These are phyloP conservation scores for Helicoverpa zea DNA, from an alignment of 1,140 invertebrate species.

Conservation along the genomic window DNA sequence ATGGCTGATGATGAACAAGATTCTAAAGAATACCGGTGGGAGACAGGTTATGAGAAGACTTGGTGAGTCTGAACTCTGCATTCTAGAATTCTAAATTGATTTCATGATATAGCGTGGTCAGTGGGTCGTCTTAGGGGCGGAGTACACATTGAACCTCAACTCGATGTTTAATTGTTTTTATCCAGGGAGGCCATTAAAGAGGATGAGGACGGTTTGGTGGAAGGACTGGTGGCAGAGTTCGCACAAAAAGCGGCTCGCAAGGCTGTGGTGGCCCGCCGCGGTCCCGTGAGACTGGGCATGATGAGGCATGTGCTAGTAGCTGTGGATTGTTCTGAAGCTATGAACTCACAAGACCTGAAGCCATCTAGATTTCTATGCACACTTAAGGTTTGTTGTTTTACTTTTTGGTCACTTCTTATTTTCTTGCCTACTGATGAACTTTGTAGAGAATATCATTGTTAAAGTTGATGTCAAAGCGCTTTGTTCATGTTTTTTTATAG, in stretches of 20 bases:
- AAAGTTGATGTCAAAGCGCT: too few relatives aligned
- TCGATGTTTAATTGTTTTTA: too few relatives aligned
- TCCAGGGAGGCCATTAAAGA: constrained; percentile 98
- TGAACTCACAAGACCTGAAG: constrained; percentile 98
- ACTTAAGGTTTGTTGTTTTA: constrained; percentile 90
- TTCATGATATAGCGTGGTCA: background rate
- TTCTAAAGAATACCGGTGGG: constrained; percentile 97
- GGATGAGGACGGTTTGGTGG: constrained; percentile 96
- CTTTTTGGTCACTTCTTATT: background rate
- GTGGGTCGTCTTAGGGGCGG: too few relatives aligned
- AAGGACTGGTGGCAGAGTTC: constrained; percentile 95
- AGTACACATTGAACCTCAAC: too few relatives aligned
- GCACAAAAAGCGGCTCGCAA: constrained; percentile 94
- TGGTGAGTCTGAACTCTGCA: constrained; percentile 88
- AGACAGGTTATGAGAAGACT: constrained; percentile 98
- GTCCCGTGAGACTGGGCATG: constrained; percentile 96
- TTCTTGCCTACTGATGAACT: background rate
- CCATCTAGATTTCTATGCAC: constrained; percentile 97
- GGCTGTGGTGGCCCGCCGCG: constrained; percentile 91
- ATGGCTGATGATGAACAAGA: constrained; percentile 95
- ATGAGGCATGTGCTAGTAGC: constrained; percentile 98
- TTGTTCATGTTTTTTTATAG: too few relatives aligned
- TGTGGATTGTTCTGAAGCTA: constrained; percentile 97
- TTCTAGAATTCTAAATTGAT: background rate
- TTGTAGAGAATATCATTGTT: too few relatives aligned